Conservation (phyloP, 2,797 vertebrate genomes). For the Schizothorax lantsangensis region DNA sequence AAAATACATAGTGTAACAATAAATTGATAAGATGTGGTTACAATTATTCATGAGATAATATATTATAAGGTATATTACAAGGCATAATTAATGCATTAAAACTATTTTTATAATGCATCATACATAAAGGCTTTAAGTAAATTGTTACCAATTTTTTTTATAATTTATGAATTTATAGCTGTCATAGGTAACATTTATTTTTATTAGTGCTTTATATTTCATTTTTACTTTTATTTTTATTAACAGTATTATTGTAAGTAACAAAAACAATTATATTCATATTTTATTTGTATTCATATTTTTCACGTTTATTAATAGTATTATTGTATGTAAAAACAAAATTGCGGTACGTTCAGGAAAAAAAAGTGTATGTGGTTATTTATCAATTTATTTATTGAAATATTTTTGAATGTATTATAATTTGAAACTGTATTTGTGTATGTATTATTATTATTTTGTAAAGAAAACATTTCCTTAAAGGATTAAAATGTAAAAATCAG, state of each 20-base stretch:
- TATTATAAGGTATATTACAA: too few species aligned
- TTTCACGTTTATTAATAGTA: background rate
- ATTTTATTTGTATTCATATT: background rate
- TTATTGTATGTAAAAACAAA: background rate
- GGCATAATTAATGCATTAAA: too few species aligned
- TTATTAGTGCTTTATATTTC: background rate
- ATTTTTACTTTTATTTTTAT: background rate
- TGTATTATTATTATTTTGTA: background rate
- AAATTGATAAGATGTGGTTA: too few species aligned
- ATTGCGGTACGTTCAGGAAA: background rate
- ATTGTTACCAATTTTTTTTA: background rate
- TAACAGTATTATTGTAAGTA: background rate
- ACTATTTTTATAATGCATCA: too few species aligned
- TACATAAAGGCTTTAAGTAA: too few species aligned
- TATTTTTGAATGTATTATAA: too few species aligned
- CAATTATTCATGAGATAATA: too few species aligned
- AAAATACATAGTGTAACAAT: background rate
- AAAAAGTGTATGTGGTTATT: background rate
- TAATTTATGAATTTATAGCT: background rate
- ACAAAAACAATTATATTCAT: background rate
- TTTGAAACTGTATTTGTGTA: background rate
- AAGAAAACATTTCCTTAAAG: background rate
- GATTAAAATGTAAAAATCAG: background rate
- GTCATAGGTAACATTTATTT: background rate
- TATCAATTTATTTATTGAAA: background rate